Evolutionary conservation across 1,140 invertebrate genomes (phyloP).

Genomic region (Habropoda laboriosa): DNA sequence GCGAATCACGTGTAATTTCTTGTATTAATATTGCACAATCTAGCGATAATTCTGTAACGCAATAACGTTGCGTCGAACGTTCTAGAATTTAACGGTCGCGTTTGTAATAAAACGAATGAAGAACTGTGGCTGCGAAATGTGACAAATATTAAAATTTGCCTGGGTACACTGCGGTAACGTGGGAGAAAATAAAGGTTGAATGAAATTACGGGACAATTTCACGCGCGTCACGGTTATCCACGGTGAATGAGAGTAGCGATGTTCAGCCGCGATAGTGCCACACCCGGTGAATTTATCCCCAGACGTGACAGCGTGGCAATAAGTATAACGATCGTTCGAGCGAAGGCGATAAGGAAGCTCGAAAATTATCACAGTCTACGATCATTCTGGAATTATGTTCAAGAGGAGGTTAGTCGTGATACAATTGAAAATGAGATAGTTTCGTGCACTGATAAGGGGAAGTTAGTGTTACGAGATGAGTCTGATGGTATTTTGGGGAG

Average conservation of each 20-base stretch:
- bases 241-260: constrained; percentile 18
- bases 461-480: not conserved
- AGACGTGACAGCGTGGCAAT: constrained; percentile 23
- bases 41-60: not conserved
- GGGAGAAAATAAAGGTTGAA: no score
- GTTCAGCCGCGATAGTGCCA: not conserved
- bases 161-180: no score
- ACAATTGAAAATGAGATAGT: not conserved
- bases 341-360: constrained; percentile 4
- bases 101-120: no score
- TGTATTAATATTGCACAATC: not conserved
- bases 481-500: not conserved
- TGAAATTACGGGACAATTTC: constrained; percentile 11
- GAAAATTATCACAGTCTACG: not conserved
- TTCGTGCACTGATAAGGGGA: not conserved
- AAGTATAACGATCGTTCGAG: constrained; percentile 5
- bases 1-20: not conserved
- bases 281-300: constrained; percentile 19
- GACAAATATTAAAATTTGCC: no score
- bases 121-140: no score
- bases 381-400: not conserved
- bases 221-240: not conserved
- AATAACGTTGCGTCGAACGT: not conserved
- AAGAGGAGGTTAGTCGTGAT: not conserved
- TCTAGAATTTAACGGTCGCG: not conserved